Conservation (phyloP, 2,888 invertebrate genomes). For the Himalopsyche japonica region DNA sequence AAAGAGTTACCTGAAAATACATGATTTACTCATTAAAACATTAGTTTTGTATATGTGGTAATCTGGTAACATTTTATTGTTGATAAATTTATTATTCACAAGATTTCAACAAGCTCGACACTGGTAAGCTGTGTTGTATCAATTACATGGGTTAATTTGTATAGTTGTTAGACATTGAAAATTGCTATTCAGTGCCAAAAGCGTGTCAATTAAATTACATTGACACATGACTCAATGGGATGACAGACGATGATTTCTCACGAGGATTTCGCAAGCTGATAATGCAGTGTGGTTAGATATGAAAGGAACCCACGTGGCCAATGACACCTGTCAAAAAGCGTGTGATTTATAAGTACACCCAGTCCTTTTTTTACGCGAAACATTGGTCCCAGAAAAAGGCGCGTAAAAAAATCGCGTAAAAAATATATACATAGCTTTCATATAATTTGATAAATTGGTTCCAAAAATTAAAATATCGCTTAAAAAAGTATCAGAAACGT, state of each 20-base stretch:
- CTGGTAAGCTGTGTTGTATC: not conserved
- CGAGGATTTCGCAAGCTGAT: not conserved
- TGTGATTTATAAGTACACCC: not conserved
- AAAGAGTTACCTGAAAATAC: no score
- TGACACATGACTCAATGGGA: not conserved
- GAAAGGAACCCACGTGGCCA: not conserved
- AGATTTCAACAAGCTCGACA: not conserved
- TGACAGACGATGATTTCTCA: not conserved
- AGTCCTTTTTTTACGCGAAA: no score
- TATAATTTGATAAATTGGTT: no score
- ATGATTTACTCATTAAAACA: no score
- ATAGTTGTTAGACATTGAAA: not conserved
- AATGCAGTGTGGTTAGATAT: not conserved
- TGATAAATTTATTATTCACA: no score
- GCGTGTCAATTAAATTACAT: conserved; percentile 1
- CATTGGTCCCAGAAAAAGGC: no score
- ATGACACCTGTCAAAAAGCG: not conserved
- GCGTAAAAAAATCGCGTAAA: no score
- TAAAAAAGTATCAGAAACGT: no score
- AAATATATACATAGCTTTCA: no score
- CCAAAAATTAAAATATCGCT: no score
- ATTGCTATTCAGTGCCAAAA: not conserved
- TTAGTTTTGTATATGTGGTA: no score
- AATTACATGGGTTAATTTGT: not conserved
- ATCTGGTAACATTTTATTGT: no score